Evolutionary conservation across 2,888 invertebrate species (phyloP).

Genomic region (Theretra japonica): DNA sequence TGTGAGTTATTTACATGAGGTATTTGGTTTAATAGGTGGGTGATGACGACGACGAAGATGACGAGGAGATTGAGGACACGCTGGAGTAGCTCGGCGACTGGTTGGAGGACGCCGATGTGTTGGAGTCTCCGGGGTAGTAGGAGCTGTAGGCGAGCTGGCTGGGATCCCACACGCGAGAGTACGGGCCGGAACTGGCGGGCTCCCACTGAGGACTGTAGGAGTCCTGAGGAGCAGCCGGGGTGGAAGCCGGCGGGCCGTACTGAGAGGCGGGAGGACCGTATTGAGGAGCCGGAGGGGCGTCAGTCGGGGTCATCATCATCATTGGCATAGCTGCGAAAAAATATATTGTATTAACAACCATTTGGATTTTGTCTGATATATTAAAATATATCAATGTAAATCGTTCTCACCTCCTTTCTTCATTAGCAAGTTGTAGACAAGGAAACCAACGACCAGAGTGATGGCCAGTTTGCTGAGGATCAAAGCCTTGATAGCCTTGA

Average conservation of each 20-base stretch:
- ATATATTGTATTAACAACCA: neutral
- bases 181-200: conserved; percentile 89
- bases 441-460: conserved; percentile 91
- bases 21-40: conserved; percentile 64
- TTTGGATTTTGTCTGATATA: neutral
- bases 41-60: conserved; percentile 63
- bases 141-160: conserved; percentile 89
- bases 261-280: conserved; percentile 89
- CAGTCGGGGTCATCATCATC: conserved; percentile 88
- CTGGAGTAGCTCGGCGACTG: conserved; percentile 80
- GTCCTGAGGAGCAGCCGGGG: conserved; percentile 86
- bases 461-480: conserved; percentile 93
- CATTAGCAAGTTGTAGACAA: conserved; percentile 89
- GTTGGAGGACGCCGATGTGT: conserved; percentile 83
- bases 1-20: conserved; percentile 63
- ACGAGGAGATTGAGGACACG: conserved; percentile 77
- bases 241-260: conserved; percentile 77
- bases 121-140: conserved; percentile 88
- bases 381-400: neutral
- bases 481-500: conserved; percentile 93
- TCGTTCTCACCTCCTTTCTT: conserved; percentile 89
- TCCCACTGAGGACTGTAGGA: conserved; percentile 91
- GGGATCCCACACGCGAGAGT: conserved; percentile 91
- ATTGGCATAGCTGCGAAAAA: conserved; percentile 87
- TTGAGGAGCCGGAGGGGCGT: conserved; percentile 85